Percentiles rank a stretch among this genome's conserved stretches.
Conservation (phyloP, 2,797 vertebrate genomes). For the Sphenodon punctatus region DNA sequence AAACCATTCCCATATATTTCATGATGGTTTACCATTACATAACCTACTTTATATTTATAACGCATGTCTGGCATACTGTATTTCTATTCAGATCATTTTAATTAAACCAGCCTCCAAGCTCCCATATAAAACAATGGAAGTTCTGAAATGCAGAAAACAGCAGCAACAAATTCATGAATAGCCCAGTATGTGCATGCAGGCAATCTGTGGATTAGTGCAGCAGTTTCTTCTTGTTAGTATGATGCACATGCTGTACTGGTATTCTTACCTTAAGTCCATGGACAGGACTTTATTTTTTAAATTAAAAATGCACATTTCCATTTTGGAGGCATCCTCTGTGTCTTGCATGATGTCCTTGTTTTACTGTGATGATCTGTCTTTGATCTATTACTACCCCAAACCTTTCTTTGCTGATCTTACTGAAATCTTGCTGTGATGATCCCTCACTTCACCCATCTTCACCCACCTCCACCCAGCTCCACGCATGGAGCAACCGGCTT, state of each 20-base stretch:
- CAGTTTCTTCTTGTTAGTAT: slow-evolving; percentile 52
- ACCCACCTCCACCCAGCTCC: too few relatives aligned
- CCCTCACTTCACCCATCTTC: too few relatives aligned
- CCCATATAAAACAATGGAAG: slow-evolving; percentile 69
- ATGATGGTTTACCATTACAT: slow-evolving; percentile 76
- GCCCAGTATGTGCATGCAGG: slow-evolving; percentile 45
- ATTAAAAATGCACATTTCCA: too few relatives aligned
- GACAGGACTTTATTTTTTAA: too few relatives aligned
- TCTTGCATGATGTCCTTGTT: too few relatives aligned
- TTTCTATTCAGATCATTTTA: slow-evolving; percentile 76
- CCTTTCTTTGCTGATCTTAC: too few relatives aligned
- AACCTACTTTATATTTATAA: slow-evolving; percentile 75
- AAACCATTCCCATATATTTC: slow-evolving; percentile 72
- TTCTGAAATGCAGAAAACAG: slow-evolving; percentile 54
- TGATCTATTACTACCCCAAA: too few relatives aligned
- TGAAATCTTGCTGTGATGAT: too few relatives aligned
- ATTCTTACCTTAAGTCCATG: not conserved
- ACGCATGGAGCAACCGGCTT: too few relatives aligned
- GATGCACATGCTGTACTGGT: not conserved
- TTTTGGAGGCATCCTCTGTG: too few relatives aligned
- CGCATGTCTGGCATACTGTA: slow-evolving; percentile 75
- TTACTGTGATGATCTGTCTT: too few relatives aligned
- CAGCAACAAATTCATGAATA: slow-evolving; percentile 37
- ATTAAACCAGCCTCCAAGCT: slow-evolving; percentile 79
- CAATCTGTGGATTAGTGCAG: slow-evolving; percentile 28